phyloP scores from a whole-genome alignment of 1,140 invertebrate genomes.

The Apocrypta bakeri region DNA sequence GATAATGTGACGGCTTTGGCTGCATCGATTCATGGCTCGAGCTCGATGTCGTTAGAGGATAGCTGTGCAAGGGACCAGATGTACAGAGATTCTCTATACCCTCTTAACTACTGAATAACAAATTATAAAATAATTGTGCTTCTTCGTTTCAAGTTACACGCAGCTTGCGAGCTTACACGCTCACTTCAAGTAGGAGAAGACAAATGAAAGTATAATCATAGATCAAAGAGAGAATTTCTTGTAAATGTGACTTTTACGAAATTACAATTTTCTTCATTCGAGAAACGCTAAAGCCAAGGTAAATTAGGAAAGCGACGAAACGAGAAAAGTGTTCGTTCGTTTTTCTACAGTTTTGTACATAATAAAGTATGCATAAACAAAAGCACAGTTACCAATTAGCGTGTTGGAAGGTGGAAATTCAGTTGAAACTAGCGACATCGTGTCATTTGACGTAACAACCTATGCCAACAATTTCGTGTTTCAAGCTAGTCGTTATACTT shows the following conservation, averaged over 20 bases:
- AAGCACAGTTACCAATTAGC: constrained; percentile 40
- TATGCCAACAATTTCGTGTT: constrained; percentile 48
- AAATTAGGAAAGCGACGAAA: background rate
- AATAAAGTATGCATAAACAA: background rate
- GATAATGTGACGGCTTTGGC: constrained; percentile 58
- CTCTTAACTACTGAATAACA: too few species aligned
- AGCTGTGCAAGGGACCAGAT: background rate
- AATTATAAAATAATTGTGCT: too few species aligned
- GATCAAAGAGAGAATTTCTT: too few species aligned
- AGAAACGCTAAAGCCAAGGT: too few species aligned
- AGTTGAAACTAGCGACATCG: constrained; percentile 1
- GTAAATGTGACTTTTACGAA: too few species aligned
- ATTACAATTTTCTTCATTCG: too few species aligned
- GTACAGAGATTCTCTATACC: background rate
- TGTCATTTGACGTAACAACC: constrained; percentile 42
- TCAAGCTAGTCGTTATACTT: constrained; percentile 48
- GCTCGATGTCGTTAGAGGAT: background rate
- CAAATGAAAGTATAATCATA: too few species aligned
- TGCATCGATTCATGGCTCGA: constrained; percentile 29
- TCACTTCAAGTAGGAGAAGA: too few species aligned
- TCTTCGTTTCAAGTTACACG: too few species aligned
- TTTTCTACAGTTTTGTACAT: background rate
- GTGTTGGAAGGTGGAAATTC: background rate
- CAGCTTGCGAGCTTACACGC: too few species aligned
- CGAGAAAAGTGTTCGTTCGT: background rate